Base-by-base conservation (phyloP, 2,113 vertebrate species). In the Otis tarda region DNA sequence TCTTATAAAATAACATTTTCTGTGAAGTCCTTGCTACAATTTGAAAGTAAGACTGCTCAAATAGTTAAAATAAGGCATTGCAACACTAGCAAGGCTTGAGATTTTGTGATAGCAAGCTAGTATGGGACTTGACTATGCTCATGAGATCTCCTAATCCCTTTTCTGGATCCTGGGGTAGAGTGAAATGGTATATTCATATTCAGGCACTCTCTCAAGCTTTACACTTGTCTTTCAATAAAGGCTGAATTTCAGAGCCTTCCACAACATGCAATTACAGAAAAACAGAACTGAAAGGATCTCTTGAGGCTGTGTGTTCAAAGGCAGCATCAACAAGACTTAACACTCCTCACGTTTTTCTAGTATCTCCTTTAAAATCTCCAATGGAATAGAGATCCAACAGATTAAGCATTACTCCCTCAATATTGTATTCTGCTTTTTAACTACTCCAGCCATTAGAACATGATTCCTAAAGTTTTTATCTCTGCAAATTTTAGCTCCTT, bases 301-400 rank as follows among this genome's bases (percentile, higher is more conserved):
- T 41, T 64, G 92, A 89, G 96, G 56, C 89, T 14, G 2, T 15
- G 6, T 18, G 60, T 95, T 97, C 92, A 94, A 91, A 97, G 81
- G 90, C 93, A 82, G 69, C 16, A 45, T 41, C 84, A 89, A 81
- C 7, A 68, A 89, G 90, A 37, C 74, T 81, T 78, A 75, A 70
- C 47, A 14, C 55, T 91, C 39, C 50, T 94, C 71, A 49, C 59
- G 84, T 63, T 84, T 47, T 93, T 78, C 90, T 97, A 94, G 96
- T 96, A 74, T 95, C 76, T 30, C 81, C 61, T 95, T 94, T 84
- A 91, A 96, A 84, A 81, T 24, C 56, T 89, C 90, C 56, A 33
- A 4, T 75, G 92, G 90, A 70, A 59, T 28, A 35, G 43, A 89
- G 84, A 87, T 94, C 73, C 87, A 74, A 45, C 77, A 87, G 92